Base-by-base conservation (phyloP, 2,797 vertebrate genomes). In the Amniataba percoides region DNA sequence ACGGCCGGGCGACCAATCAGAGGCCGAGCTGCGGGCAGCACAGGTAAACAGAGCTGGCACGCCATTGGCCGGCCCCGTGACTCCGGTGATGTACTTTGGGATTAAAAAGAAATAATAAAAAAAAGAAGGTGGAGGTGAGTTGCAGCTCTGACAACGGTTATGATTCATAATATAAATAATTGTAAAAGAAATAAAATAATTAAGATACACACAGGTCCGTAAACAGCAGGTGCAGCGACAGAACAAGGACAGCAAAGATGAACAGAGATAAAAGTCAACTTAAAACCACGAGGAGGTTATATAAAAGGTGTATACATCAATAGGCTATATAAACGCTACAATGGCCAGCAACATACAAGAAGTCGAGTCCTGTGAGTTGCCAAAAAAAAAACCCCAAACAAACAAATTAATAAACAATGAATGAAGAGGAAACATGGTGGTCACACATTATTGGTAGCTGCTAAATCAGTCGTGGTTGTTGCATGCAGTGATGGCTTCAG, bases 1-100 rank as follows among this genome's bases (percentile, higher is more conserved):
- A 4, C 59, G 0, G 16, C 51, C 2, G 3, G 9, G n/a, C 34
- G 51, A 69, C 92, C 92, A 94, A 94, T 92, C 86, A 78, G 1
- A 14, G 64, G 2, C 1, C 63, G 73, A 75, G 74, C 19, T 77
- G 42, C 1, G 16, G 8, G 34, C 51, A 55, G 39, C 52, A n/a
- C 90, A 91, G 90, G 92, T 93, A 73, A 81, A 70, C 43, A 23
- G 34, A 2, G 70, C 80, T 62, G 67, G 27, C 0, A 9, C 43
- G 0, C 64, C 0, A 81, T 85, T 69, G 14, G 84, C 60, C 27
- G 27, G 27, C 27, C 27, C 27, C 27, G 27, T 31, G 27, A 3
- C 27, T 31, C 27, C 27, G 27, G 27, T 31, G 27, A 31, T 31
- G 27, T 31, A 2, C 27, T 46, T 7, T 1, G 0, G 0, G 27